Evolutionary conservation across 1,140 invertebrate species (phyloP).

Genomic region (Aphelinus certus): DNA sequence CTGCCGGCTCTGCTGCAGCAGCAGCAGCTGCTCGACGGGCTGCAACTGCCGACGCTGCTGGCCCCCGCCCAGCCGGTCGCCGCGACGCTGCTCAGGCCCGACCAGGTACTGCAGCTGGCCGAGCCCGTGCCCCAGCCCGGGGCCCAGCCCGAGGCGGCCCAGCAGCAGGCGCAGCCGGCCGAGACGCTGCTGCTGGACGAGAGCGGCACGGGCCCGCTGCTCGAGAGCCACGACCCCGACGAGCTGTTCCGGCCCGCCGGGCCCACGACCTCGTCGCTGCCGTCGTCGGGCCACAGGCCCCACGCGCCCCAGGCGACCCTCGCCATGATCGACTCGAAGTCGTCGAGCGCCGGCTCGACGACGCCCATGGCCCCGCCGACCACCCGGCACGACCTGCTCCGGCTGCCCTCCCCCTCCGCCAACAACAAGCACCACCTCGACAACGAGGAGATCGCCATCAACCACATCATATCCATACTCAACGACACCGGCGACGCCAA

Average conservation of each 20-base stretch:
- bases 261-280: neutral
- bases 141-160: conserved; percentile 56
- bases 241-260: conserved; percentile 62
- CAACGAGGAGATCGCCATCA: conserved; percentile 61
- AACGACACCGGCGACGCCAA: conserved; percentile 67
- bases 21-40: conserved; percentile 53
- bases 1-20: conserved; percentile 53
- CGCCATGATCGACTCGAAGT: neutral
- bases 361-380: neutral
- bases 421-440: conserved; percentile 60
- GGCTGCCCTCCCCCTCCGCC: conserved; percentile 67
- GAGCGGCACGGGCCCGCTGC: conserved; percentile 65
- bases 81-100: conserved; percentile 62
- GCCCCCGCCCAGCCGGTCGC: conserved; percentile 55
- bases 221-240: conserved; percentile 71
- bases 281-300: neutral
- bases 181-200: conserved; percentile 75
- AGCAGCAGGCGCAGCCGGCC: conserved; percentile 61
- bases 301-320: neutral
- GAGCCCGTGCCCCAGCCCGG: conserved; percentile 61
- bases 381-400: conserved; percentile 51
- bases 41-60: conserved; percentile 53
- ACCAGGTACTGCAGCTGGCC: conserved; percentile 61
- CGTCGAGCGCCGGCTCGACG: neutral
- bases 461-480: conserved; percentile 74